phyloP scores from a whole-genome alignment of 2,888 invertebrate species.

The Lithophane ornitopus region DNA sequence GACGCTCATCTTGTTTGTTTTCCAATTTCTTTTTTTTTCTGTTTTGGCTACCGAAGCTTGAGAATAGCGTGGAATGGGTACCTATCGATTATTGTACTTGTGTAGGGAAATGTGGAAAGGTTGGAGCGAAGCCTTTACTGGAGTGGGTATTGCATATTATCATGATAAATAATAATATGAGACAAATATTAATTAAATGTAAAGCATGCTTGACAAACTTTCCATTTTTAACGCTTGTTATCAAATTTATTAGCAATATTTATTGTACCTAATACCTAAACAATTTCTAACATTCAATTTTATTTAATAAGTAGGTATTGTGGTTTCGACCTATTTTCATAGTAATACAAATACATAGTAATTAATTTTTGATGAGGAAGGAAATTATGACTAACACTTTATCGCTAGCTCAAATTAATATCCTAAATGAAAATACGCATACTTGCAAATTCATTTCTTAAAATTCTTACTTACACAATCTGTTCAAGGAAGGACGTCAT shows the following conservation, averaged over 20 bases:
- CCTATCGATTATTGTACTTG: slow-evolving; percentile 51
- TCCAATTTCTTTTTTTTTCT: slow-evolving; percentile 77
- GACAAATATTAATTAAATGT: not conserved
- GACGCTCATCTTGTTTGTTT: slow-evolving; percentile 84
- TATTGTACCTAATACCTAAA: not conserved
- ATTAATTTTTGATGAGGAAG: not conserved
- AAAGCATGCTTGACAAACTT: too few relatives aligned
- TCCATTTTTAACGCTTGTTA: not conserved
- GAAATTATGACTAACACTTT: not conserved
- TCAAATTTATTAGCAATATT: not conserved
- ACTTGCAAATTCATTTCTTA: slow-evolving; percentile 4
- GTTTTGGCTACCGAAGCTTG: slow-evolving; percentile 64
- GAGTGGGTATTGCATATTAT: not conserved
- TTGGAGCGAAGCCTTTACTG: not conserved
- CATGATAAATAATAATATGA: too few relatives aligned
- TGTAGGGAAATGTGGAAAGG: slow-evolving; percentile 16
- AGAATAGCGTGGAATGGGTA: slow-evolving; percentile 68
- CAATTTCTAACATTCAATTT: not conserved
- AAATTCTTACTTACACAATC: not conserved
- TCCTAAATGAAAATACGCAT: not conserved
- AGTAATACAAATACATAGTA: not conserved
- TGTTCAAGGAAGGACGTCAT: slow-evolving; percentile 14
- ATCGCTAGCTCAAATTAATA: not conserved
- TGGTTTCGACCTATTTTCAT: not conserved
- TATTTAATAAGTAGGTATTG: not conserved